Conservation (phyloP, 2,113 vertebrate species). For the Chaetops frenatus region DNA sequence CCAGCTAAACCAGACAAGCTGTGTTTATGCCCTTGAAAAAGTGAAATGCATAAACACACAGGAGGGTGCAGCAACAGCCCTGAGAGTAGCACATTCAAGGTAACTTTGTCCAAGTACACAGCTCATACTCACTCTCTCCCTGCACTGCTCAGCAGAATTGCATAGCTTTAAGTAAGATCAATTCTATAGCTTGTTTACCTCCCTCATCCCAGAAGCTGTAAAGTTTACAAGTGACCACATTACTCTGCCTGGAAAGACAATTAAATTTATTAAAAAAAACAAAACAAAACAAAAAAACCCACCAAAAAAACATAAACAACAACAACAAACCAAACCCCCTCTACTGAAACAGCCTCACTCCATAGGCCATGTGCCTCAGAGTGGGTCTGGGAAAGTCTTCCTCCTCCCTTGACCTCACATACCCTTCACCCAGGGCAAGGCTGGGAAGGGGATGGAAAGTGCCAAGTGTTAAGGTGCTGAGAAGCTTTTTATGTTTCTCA, state of each 20-base stretch:
- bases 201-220: not conserved
- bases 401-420: not conserved
- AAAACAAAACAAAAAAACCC: fast-evolving
- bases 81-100: not conserved
- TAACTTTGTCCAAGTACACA: not conserved
- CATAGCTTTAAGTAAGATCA: not conserved
- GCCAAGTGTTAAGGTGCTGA: conserved; percentile 60
- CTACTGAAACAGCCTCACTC: not conserved
- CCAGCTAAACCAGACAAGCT: not conserved
- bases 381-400: not conserved
- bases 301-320: too few relatives aligned
- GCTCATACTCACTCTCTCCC: not conserved
- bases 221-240: not conserved
- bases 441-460: conserved; percentile 37
- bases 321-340: not conserved
- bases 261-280: not conserved
- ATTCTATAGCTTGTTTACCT: not conserved
- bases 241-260: conserved; percentile 19
- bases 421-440: not conserved
- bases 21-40: not conserved
- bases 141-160: not conserved
- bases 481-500: not conserved
- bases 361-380: not conserved
- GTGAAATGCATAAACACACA: not conserved
- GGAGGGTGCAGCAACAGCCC: not conserved